Percentiles rank a stretch among this genome's conserved stretches.
Conservation (phyloP, 2,888 invertebrate genomes). For the Melinaea marsaeus region DNA sequence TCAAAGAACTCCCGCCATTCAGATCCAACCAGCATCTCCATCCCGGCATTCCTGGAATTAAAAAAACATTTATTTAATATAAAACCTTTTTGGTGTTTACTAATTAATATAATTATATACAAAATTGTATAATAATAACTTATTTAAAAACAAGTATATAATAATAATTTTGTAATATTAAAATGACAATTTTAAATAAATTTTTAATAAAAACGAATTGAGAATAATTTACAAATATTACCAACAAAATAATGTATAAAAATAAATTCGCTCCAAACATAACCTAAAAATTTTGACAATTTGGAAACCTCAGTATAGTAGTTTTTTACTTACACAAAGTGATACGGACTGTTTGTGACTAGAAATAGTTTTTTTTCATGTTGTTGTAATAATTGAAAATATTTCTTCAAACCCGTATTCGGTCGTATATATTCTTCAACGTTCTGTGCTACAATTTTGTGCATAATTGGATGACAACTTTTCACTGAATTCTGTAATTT, state of each 20-base stretch:
- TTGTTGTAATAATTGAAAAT: conserved; percentile 85
- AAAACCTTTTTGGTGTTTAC: too few species aligned
- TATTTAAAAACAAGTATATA: too few species aligned
- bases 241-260: too few species aligned
- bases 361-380: conserved; percentile 93
- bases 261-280: too few species aligned
- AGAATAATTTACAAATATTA: too few species aligned
- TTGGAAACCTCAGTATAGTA: too few species aligned
- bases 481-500: conserved; percentile 88
- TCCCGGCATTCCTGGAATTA: conserved; percentile 88
- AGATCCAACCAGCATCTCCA: conserved; percentile 91
- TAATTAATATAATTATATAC: too few species aligned
- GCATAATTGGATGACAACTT: conserved; percentile 93
- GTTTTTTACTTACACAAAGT: conserved; percentile 88
- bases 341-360: conserved; percentile 97
- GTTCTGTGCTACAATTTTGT: conserved; percentile 89
- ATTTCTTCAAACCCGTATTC: conserved; percentile 83
- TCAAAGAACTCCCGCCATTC: conserved; percentile 96
- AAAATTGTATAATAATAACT: too few species aligned
- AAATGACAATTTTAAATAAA: too few species aligned
- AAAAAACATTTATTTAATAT: not conserved
- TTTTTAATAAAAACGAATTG: too few species aligned
- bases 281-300: too few species aligned
- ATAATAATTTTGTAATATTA: too few species aligned
- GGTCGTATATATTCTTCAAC: conserved; percentile 88